Evolutionary conservation across 2,797 vertebrate species (phyloP), one percentile per base, ranked within the genome.

Genomic region (Micromesistius poutassou): DNA sequence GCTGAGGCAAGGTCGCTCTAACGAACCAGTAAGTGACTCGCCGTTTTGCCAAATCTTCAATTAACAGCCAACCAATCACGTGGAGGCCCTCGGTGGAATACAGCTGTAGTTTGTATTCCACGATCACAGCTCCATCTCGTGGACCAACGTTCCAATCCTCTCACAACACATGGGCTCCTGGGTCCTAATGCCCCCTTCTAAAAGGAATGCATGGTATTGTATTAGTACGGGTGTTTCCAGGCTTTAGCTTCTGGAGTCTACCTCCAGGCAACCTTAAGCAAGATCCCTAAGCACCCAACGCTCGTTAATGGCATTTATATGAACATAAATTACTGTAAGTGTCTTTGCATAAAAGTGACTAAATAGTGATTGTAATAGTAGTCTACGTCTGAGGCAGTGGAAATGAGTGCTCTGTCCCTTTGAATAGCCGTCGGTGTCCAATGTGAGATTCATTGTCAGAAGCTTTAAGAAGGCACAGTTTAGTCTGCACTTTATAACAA

Each of bases 1-100:
- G 77, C 74, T 66, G 74, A 42, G 71, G 78, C 81, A 88, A 90
- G 89, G 84, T 90, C 87, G 85, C 73, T 3, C 84, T 89, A 89
- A 88, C 78, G 70, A 87, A 85, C 73, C 66, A 19, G 79, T 77
- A 83, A 87, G 88, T 90, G 82, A 86, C 90, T 84, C 74, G 40
- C 78, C 82, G 86, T 85, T 83, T 75, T 83, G 87, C 82, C 81
- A 77, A 78, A 78, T 81, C 79, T 82, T 84, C 84, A 81, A 87
- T 90, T 88, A 89, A 84, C 78, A 82, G 0, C 50, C 50, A 22
- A 62, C 50, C 50, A 62, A 62, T 25, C 50, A 62, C 22, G 50
- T 55, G 5, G 5, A 62, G n/a, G 22, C 50, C n/a, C 50, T 62
- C 46, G 5, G 50, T 25, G 50, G 50, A 25, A 8, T 62, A 62